phyloP scores from a whole-genome alignment of 30 jellyfish, hydroid and myxozoan species.

The Morbakka virulenta region DNA sequence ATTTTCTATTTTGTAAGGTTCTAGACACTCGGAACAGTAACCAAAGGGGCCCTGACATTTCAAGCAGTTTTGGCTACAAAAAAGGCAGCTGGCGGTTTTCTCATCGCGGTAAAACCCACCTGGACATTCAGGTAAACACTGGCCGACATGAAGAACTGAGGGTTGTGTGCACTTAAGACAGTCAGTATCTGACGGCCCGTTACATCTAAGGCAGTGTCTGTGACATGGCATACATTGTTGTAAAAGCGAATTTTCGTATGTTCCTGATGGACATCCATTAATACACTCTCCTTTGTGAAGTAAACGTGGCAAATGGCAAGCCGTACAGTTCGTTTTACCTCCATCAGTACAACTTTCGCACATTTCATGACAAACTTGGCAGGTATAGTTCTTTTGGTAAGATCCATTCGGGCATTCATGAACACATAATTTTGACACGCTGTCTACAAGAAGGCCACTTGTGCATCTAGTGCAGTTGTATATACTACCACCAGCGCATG shows the following conservation, averaged over 20 bases:
- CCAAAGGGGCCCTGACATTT: slow-evolving; percentile 42
- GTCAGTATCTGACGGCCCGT: slow-evolving; percentile 28
- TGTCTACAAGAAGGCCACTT: slow-evolving; percentile 32
- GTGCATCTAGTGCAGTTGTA: slow-evolving; percentile 75
- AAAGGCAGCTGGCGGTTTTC: slow-evolving; percentile 21
- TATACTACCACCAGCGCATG: slow-evolving; percentile 70
- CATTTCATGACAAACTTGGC: slow-evolving; percentile 48
- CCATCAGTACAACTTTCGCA: slow-evolving; percentile 80
- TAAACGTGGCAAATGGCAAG: slow-evolving; percentile 36
- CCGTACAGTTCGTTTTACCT: slow-evolving; percentile 61
- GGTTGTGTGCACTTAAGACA: slow-evolving; percentile 54
- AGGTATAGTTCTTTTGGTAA: slow-evolving; percentile 18
- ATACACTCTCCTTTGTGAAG: slow-evolving; percentile 44
- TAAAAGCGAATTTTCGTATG: slow-evolving; percentile 4
- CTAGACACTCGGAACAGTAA: slow-evolving; percentile 61
- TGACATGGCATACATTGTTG: slow-evolving; percentile 48
- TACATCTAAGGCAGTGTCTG: slow-evolving; percentile 40
- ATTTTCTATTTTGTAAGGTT: slow-evolving; percentile 23
- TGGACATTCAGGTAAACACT: slow-evolving; percentile 38
- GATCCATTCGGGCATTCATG: slow-evolving; percentile 29
- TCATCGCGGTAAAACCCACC: slow-evolving; percentile 44
- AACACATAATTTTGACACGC: slow-evolving; percentile 26
- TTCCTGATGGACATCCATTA: slow-evolving; percentile 34
- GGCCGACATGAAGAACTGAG: slow-evolving; percentile 28
- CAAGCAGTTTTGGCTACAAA: slow-evolving; percentile 33